These are phyloP conservation scores for Tympanoctomys barrerae DNA, from an alignment of 2,797 vertebrate genomes.

Conservation along the genomic window DNA sequence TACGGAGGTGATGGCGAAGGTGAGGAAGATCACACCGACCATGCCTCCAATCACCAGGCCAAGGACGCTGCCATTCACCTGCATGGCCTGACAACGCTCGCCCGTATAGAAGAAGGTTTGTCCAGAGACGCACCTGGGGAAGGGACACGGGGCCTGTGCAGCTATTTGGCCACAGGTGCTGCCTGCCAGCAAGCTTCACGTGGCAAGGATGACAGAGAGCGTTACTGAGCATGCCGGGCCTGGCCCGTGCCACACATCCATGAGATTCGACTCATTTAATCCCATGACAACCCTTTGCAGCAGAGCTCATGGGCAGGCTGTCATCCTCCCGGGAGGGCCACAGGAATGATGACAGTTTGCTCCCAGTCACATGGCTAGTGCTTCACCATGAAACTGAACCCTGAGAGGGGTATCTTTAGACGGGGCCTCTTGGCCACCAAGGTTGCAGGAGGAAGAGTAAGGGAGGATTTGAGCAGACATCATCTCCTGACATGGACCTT, in stretches of 20 bases:
- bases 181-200: not conserved
- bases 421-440: not conserved
- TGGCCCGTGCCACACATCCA: not conserved
- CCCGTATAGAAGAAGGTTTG: conserved; percentile 90
- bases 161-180: fast-evolving
- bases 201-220: fast-evolving
- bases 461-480: not conserved
- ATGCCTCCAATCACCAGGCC: conserved; percentile 89
- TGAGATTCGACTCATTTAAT: not conserved
- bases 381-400: not conserved
- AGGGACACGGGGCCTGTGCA: conserved; percentile 5
- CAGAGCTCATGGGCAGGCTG: not conserved
- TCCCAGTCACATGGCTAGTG: not conserved
- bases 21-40: conserved; percentile 87
- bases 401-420: not conserved
- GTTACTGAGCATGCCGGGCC: fast-evolving
- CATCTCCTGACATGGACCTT: not conserved
- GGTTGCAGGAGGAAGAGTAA: not conserved
- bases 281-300: too few species aligned
- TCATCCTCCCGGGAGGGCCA: not conserved
- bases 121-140: conserved; percentile 90
- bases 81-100: conserved; percentile 89
- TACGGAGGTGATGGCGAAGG: conserved; percentile 85
- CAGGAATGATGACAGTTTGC: not conserved
- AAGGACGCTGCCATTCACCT: conserved; percentile 87